Percentiles rank a stretch among this genome's conserved stretches.
phyloP scores from a whole-genome alignment of 1,140 invertebrate genomes.

The Drosophila tristis region DNA sequence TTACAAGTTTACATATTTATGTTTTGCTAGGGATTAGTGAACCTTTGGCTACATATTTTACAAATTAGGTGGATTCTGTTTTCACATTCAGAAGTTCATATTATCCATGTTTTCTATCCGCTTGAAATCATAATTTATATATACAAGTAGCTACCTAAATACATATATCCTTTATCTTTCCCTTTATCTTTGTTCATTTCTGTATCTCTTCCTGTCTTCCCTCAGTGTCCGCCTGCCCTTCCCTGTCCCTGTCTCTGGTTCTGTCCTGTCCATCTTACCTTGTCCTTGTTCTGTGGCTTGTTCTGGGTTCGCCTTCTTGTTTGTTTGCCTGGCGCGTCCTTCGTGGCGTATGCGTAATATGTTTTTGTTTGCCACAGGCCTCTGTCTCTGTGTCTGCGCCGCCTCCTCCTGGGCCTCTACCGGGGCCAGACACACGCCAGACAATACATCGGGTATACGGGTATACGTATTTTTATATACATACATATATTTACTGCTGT shows the following conservation, averaged over 20 bases:
- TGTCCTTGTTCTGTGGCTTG: constrained; percentile 41
- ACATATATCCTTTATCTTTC: too few relatives aligned
- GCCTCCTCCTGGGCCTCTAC: too few relatives aligned
- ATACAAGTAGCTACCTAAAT: too few relatives aligned
- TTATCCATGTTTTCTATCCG: too few relatives aligned
- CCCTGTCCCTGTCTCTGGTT: too few relatives aligned
- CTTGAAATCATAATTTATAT: too few relatives aligned
- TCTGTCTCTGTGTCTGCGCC: background rate
- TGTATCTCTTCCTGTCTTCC: constrained; percentile 4
- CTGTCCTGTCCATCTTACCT: background rate
- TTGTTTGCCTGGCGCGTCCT: constrained; percentile 54
- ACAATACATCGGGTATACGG: constrained; percentile 35
- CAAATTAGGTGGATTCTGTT: too few relatives aligned
- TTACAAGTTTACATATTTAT: background rate
- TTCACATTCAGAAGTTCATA: too few relatives aligned
- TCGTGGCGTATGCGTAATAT: constrained; percentile 66
- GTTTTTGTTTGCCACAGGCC: constrained; percentile 59
- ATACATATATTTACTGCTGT: constrained; percentile 25
- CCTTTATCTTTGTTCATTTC: constrained; percentile 30
- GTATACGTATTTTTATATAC: constrained; percentile 2
- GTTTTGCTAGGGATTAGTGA: background rate
- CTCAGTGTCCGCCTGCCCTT: background rate
- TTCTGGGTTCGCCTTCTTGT: constrained; percentile 31
- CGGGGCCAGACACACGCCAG: constrained; percentile 48
- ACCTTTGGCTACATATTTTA: too few relatives aligned